phyloP scores from a whole-genome alignment of 2,888 invertebrate species.

The Rhodophaea formosa region DNA sequence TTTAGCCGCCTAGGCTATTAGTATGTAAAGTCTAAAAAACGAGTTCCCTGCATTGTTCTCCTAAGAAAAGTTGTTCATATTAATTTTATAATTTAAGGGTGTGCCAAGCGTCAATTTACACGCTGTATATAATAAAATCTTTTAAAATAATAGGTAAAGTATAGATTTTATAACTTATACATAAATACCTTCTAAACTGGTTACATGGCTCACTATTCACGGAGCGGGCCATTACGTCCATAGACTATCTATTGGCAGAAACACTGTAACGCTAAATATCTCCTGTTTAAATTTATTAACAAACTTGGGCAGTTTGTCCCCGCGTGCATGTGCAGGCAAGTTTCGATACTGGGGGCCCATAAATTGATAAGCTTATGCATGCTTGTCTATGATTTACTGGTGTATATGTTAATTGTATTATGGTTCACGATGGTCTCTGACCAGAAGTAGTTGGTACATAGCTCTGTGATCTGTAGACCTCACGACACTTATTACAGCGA shows the following conservation, averaged over 20 bases:
- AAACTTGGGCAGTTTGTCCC: slow-evolving; percentile 65
- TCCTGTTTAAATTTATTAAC: slow-evolving; percentile 70
- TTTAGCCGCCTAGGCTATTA: no score
- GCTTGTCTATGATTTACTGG: slow-evolving; percentile 46
- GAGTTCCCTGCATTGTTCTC: no score
- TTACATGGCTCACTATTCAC: neutral
- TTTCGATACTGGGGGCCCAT: slow-evolving; percentile 70
- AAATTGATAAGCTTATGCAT: slow-evolving; percentile 70
- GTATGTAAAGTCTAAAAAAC: no score
- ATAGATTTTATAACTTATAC: no score
- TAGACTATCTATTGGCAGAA: slow-evolving; percentile 15
- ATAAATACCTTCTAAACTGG: no score
- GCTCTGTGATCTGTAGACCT: no score
- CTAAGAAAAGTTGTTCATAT: no score
- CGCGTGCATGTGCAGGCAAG: slow-evolving; percentile 60
- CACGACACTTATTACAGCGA: no score
- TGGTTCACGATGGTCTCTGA: neutral
- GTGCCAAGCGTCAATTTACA: no score
- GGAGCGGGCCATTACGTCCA: neutral
- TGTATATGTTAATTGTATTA: slow-evolving; percentile 21
- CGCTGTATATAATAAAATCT: no score
- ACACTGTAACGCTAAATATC: slow-evolving; percentile 41
- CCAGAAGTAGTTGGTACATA: neutral
- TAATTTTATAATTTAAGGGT: no score
- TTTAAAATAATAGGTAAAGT: no score